phyloP scores from a whole-genome alignment of 1,140 invertebrate genomes.

The Micrasema minimum region DNA sequence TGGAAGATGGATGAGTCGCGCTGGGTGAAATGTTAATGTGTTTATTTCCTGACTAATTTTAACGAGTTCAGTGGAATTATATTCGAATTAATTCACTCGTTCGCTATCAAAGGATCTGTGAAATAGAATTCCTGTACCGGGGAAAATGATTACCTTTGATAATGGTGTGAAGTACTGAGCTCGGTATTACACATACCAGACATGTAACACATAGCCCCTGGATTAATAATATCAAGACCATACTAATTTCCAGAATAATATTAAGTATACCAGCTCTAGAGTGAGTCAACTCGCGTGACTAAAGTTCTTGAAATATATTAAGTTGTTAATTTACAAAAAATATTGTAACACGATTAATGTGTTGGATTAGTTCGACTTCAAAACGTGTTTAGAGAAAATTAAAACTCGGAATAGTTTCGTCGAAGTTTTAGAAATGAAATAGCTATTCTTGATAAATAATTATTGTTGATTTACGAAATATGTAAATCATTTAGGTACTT shows the following conservation, averaged over 20 bases:
- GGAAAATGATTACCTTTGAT: slow-evolving; percentile 20
- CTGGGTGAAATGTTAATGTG: background rate
- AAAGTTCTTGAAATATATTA: slow-evolving; percentile 22
- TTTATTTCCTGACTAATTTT: background rate
- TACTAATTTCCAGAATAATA: background rate
- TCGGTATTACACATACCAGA: background rate
- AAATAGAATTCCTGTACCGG: background rate
- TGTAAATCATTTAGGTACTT: slow-evolving; percentile 5
- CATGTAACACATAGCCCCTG: background rate
- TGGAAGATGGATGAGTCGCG: slow-evolving; percentile 1
- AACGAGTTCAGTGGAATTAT: slow-evolving; percentile 8
- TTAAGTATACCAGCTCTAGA: background rate
- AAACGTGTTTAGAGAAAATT: slow-evolving; percentile 21
- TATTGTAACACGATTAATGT: slow-evolving; percentile 28
- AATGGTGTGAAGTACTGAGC: slow-evolving; percentile 9
- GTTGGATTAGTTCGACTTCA: slow-evolving; percentile 9
- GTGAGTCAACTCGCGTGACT: slow-evolving; percentile 40
- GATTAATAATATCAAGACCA: background rate
- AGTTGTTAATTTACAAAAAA: slow-evolving; percentile 34
- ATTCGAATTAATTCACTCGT: slow-evolving; percentile 9
- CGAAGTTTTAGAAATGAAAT: slow-evolving; percentile 9
- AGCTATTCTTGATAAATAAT: background rate
- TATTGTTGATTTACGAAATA: slow-evolving; percentile 7
- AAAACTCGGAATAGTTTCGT: slow-evolving; percentile 6
- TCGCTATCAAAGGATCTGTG: slow-evolving; percentile 11